Base-by-base conservation (phyloP, 2,888 invertebrate species). In the Rhynchonema sp. region DNA sequence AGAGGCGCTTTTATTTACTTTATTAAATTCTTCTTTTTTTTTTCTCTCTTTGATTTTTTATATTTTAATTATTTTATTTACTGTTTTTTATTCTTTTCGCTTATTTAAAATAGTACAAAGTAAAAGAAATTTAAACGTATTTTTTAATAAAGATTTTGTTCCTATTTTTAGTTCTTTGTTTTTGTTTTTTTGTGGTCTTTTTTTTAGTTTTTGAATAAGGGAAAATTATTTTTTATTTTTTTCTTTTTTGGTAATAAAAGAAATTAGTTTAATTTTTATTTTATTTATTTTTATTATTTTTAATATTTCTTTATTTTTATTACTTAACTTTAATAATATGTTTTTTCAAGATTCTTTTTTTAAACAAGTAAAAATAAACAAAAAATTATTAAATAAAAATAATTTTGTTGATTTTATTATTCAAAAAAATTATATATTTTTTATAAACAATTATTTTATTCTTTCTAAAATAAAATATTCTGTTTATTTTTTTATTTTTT, bases 211-310 rank as follows among this genome's bases (percentile, higher is more conserved):
- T 56, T 65, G 65, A 53, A 65, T 64, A 64, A 58, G 64, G 56
- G 65, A 65, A 61, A 63, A 63, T 60, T 65, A 64, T 57, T 64
- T 62, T 56, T 46, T 66, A 53, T 61, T 65, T 46, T 25, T 55
- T 20, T 30, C 58, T 46, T 65, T 64, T 64, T 38, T 61, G 23
- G 46, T 64, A 55, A 64, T 64, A 62, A 64, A 60, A 46, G 26
- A 60, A 58, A 25, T 63, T 46, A 52, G 64, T 53, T 62, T 65
- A 58, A 64, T 65, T 64, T 65, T 65, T 64, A 64, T 29, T 54
- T 65, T 54, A 59, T 60, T 82, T 84, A 62, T 63, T 46, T 63
- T 46, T 62, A 62, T 60, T 58, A 65, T 63, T 59, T 63, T 66
- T 63, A 60, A 65, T 49, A 59, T 62, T 54, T 66, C 63, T 64